Base-by-base conservation (phyloP, 2,113 vertebrate genomes). In the Proteles cristata region DNA sequence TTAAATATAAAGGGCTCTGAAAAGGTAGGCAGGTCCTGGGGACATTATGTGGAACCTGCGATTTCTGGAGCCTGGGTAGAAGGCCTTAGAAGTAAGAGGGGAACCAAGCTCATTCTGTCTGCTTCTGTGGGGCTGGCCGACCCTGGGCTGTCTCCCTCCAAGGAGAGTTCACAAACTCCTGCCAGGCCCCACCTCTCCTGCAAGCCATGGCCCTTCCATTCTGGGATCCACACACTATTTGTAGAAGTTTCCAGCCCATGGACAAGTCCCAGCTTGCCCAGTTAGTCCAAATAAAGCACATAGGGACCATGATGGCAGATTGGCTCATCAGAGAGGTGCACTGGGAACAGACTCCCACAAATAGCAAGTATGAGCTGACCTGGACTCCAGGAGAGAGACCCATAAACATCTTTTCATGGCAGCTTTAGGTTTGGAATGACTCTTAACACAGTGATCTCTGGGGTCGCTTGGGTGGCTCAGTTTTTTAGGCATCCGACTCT, bases 181-280 rank as follows among this genome's bases (percentile, higher is more conserved):
- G 84, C 63, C 95, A 92, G 71, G 84, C 71, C 73, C 79, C 93
- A 45, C 92, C 86, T 94, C 79, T 82, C 63, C 43, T 68, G 35
- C 8, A 28, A 90, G 93, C 80, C 50, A 43, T 23, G 16, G 65
- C 39, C 76, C 88, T 97, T 90, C 97, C 95, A 94, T 97, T 97
- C 94, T 94, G 88, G 94, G 97, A 97, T 95, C 77, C 55, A 4
- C 90, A 96, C 79, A 96, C 97, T 98, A 97, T 97, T 98, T 98
- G 63, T 79, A 97, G 93, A 96, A 66, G 16, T 73, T 95, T 92
- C 86, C 43, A 48, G 90, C 45, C 68, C 31, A 50, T 16, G 50
- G 88, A 35, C 98, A 98, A 96, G 98, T 94, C 92, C 76, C 71
- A 84, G 81, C 97, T 97, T 98, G 97, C 91, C 95, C 74, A 68